A percentile compares a stretch with the other conserved stretches of the same genome.
Evolutionary conservation across 2,113 vertebrate genomes (phyloP).

Genomic region (Spea multiplicata): DNA sequence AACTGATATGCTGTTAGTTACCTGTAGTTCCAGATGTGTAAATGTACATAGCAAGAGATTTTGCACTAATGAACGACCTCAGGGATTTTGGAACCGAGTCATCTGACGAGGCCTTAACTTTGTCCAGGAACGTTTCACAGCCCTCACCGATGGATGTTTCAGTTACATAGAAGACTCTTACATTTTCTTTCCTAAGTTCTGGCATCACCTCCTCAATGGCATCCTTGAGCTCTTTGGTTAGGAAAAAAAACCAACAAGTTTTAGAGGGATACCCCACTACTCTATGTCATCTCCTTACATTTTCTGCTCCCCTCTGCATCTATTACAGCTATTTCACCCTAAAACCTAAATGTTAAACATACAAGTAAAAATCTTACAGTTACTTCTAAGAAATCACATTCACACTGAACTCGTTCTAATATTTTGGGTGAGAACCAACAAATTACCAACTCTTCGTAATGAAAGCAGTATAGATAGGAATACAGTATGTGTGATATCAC

Average conservation of each 20-base stretch:
- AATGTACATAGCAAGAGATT: slow-evolving; percentile 77
- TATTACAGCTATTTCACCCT: no score
- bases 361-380: no score
- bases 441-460: no score
- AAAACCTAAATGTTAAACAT: no score
- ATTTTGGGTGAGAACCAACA: no score
- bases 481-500: no score
- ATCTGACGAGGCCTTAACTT: slow-evolving; percentile 67
- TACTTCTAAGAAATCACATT: no score
- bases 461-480: no score
- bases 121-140: slow-evolving; percentile 67
- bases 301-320: no score
- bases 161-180: slow-evolving; percentile 71
- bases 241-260: slow-evolving; percentile 20
- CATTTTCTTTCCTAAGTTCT: slow-evolving; percentile 64
- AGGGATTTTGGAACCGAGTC: slow-evolving; percentile 63
- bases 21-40: slow-evolving; percentile 90
- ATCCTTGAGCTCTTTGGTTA: slow-evolving; percentile 65
- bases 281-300: no score
- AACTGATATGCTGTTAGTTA: slow-evolving; percentile 48
- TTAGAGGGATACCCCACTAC: neutral
- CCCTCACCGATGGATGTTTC: slow-evolving; percentile 64
- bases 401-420: no score
- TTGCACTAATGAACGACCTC: slow-evolving; percentile 69
- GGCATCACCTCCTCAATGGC: slow-evolving; percentile 76